Base-by-base conservation (phyloP, 2,888 invertebrate genomes). In the Metacarcinus magister region DNA sequence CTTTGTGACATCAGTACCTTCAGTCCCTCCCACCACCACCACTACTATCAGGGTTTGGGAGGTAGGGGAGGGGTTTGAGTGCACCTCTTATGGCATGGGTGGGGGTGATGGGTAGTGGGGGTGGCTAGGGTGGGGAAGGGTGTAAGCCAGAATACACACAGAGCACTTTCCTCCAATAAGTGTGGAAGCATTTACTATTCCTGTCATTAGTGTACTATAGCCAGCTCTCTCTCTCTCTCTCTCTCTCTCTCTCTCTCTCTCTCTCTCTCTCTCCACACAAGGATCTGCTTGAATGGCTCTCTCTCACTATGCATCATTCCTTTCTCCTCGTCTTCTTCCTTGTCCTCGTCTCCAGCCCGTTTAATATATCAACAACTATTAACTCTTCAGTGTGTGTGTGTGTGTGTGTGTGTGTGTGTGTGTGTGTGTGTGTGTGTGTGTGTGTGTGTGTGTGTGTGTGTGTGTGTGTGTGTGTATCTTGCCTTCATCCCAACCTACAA, bases 381-480 rank as follows among this genome's bases (percentile, higher is more conserved):
- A n/a, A n/a, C n/a, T n/a, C n/a, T n/a, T n/a, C n/a, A n/a, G n/a
- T n/a, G 48, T 48, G 48, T 48, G 48, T 54, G 2, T 54, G 54
- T 54, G 54, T 54, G 54, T 54, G 54, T 54, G 54, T 54, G 54
- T 54, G 54, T 54, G 54, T 54, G 54, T 7, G 3, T 7, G 8
- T 48, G 48, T 48, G 48, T 48, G 48, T 48, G 48, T 48, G 48
- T 48, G 48, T 48, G 48, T 48, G 48, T 48, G 48, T 48, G 48
- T 48, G 48, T 67, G 67, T 67, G 67, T 67, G 67, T 67, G 67
- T 67, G 67, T 67, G 67, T 67, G 23, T 67, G 67, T 67, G 67
- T 67, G 67, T 16, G 19, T 54, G 54, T 54, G 67, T 67, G 16
- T 5, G n/a, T n/a, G 23, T 19, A n/a, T 67, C 23, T n/a, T 67